A percentile compares a stretch with the other conserved stretches of the same genome.
Evolutionary conservation across 2,797 vertebrate species (phyloP).

Genomic region (Ptychobarbus kaznakovi): DNA sequence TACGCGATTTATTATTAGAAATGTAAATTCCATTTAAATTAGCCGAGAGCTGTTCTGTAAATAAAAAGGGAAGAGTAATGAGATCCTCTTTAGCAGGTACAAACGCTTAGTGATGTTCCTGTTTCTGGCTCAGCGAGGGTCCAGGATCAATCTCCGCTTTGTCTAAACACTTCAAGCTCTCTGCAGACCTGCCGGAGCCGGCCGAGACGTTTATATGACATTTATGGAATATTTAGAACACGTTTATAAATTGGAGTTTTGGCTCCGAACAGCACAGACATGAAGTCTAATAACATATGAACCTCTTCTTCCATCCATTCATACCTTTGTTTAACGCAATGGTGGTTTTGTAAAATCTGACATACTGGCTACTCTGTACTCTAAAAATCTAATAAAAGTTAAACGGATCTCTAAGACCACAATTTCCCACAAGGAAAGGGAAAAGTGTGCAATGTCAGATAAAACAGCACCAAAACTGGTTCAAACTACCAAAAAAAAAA

Average conservation of each 20-base stretch:
- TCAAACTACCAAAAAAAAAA: background rate
- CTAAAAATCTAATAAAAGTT: background rate
- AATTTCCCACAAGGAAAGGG: background rate
- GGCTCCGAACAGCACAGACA: slow-evolving; percentile 27
- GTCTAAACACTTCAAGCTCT: slow-evolving; percentile 59
- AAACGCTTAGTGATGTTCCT: slow-evolving; percentile 30
- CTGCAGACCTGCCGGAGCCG: slow-evolving; percentile 56
- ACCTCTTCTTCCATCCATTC: background rate
- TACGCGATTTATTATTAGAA: slow-evolving; percentile 29
- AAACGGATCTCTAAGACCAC: background rate
- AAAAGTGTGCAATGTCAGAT: background rate
- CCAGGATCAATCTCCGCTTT: slow-evolving; percentile 52
- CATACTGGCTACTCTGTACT: background rate
- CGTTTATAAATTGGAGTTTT: slow-evolving; percentile 51
- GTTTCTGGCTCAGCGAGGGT: slow-evolving; percentile 26
- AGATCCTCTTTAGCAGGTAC: slow-evolving; percentile 32
- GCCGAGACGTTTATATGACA: slow-evolving; percentile 49
- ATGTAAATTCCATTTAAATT: slow-evolving; percentile 35
- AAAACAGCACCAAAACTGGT: background rate
- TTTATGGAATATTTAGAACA: slow-evolving; percentile 53
- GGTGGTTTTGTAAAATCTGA: background rate
- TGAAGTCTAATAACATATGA: background rate
- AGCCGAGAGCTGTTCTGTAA: slow-evolving; percentile 29
- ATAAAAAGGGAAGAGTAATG: slow-evolving; percentile 38
- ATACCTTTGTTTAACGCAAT: background rate